Evolutionary conservation across 2,888 invertebrate genomes (phyloP).

Genomic region (Sarcophaga caerulescens): DNA sequence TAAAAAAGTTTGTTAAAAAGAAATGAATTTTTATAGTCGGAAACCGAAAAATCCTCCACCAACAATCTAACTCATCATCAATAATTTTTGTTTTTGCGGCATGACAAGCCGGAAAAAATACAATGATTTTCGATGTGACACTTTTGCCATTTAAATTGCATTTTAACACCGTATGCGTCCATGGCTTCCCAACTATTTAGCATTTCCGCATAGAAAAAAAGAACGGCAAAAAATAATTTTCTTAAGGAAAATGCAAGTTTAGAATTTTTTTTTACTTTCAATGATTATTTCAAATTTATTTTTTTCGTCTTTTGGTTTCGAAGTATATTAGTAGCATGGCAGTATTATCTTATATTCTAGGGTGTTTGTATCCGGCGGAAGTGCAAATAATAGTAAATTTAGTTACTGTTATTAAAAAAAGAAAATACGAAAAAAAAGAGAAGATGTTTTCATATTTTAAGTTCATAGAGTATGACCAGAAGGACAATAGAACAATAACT

Average conservation of each 20-base stretch:
- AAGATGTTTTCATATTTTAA: constrained; percentile 15
- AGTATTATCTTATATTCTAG: constrained; percentile 26
- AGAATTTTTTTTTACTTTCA: not conserved
- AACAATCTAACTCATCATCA: not conserved
- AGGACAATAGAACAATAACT: not conserved
- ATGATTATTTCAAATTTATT: too few relatives aligned
- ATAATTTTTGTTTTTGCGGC: not conserved
- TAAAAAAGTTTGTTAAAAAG: too few relatives aligned
- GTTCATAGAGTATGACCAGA: constrained; percentile 35
- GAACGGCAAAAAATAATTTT: not conserved
- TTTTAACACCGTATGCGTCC: constrained; percentile 6
- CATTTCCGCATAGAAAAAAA: not conserved
- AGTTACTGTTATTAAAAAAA: constrained; percentile 40
- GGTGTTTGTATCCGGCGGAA: constrained; percentile 57
- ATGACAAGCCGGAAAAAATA: constrained; percentile 6
- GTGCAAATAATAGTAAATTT: constrained; percentile 59
- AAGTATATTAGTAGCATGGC: not conserved
- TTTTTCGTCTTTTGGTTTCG: not conserved
- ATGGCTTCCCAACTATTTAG: not conserved
- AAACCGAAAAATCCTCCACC: not conserved
- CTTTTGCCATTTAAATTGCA: constrained; percentile 57
- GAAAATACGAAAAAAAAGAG: not conserved
- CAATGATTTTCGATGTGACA: constrained; percentile 3
- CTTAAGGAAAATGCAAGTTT: not conserved
- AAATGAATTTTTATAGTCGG: not conserved